Base-by-base conservation (phyloP, 2,113 vertebrate genomes). In the Orientallactaga bullata region DNA sequence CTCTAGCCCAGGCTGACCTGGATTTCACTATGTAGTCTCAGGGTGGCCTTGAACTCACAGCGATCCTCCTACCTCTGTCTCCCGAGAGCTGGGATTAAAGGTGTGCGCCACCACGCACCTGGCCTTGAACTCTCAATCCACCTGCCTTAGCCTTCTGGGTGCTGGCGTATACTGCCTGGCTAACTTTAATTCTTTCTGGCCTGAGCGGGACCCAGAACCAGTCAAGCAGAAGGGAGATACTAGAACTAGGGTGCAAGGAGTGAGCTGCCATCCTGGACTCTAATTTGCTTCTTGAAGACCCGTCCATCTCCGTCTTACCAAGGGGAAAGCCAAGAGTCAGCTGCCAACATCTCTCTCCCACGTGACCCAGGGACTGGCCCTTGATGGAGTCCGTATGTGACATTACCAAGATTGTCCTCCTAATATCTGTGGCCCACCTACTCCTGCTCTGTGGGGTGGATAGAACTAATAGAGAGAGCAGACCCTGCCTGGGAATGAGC, bases 221-320 rank as follows among this genome's bases (percentile, higher is more conserved):
- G 61, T 35, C 80, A 63, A 80, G 37, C 71, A 74, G 30, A 15
- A 73, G 73, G 1, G 71, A 68, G n/a, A 15, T 7, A 12, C 3
- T 2, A 10, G 1, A 8, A 24, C 65, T 35, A n/a, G 58, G 32
- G 17, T 55, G 2, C 37, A 39, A n/a, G 51, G 32, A 18, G 30
- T 32, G 35, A 73, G 68, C 61, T 39, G n/a, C 16, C 47, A 6
- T 42, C 21, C 51, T n/a, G 18, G 68, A 24, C 47, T 85, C 63
- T 20, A 73, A 77, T 79, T 83, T 77, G 58, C 47, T 55, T 90
- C 92, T 55, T 63, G 1, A 47, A 84, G 89, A 93, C 65, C 60
- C 58, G 26, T 73, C 61, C 30, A 30, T 69, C 72, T 66, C 18
- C 63, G 9, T 78, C 74, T 74, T n/a, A 2, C 65, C 72, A 55